Evolutionary conservation across 2,113 vertebrate species (phyloP), one percentile per base, ranked within the genome.

Genomic region (Turdus rufiventris): DNA sequence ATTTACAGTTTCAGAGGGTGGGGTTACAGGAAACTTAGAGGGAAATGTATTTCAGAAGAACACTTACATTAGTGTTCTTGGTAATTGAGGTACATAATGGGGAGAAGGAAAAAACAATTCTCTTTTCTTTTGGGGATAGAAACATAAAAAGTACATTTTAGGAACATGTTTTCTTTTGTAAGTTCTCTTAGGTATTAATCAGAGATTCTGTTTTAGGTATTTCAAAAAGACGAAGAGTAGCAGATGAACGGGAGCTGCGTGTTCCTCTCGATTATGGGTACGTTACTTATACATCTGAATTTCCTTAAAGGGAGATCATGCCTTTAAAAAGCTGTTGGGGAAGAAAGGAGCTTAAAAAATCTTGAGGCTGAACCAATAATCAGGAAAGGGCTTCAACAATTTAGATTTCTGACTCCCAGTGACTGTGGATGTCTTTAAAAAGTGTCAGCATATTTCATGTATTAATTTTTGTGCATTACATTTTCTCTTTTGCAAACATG

Each of bases 201-300:
- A 47, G 38, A 96, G 82, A 79, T 95, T 98, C 78, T 97, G 29
- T 96, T 96, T 38, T 90, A 98, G 98, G 98, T 96, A 96, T 97
- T 93, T 98, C 98, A 38, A 99, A 98, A 97, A 98, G 98, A 92
- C 98, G 98, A 97, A 98, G 98, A 97, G 98, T 99, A 58, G 98
- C 98, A 18, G 99, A 99, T 95, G 99, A 99, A 65, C 97, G 94
- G 56, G 98, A 98, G 83, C 97, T 99, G 43, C 98, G 96, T 65
- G 94, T 99, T 86, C 99, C 99, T 96, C 98, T 99, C 3, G 98
- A 99, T 81, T 98, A 99, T 38, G 99, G 99, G 99, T 99, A 97
- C 61, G 98, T 95, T 91, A 23, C 33, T 15, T 43, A 5, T 43
- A 4, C 62, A 50, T 26, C 42, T 79, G 25, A 25, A 31, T 77